phyloP scores from a whole-genome alignment of 37 sponge, comb jelly and placozoan genomes.

The Theonella swinhoei region DNA sequence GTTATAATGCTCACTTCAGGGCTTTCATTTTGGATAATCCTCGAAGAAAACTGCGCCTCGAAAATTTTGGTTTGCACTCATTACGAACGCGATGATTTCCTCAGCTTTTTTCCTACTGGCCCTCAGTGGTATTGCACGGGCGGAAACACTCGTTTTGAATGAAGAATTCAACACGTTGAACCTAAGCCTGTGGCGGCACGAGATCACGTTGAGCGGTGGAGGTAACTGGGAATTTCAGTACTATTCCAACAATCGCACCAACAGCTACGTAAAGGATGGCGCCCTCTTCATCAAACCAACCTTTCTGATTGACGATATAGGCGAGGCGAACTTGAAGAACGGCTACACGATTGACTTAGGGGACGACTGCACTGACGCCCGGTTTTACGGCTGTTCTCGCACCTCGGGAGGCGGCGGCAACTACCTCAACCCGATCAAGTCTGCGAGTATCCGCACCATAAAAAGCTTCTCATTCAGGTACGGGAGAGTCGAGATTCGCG shows the following conservation, averaged over 20 bases:
- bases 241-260: constrained; percentile 68
- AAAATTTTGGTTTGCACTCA: too few species aligned
- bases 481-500: constrained; percentile 70
- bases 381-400: constrained; percentile 66
- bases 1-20: too few species aligned
- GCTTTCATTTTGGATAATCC: too few species aligned
- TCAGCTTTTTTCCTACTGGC: too few species aligned
- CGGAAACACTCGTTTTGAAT: constrained; percentile 42
- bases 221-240: constrained; percentile 77
- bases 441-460: constrained; percentile 66
- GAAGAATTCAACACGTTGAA: constrained; percentile 71
- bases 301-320: constrained; percentile 67
- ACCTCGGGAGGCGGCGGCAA: constrained; percentile 68
- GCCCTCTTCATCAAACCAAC: constrained; percentile 70
- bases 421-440: constrained; percentile 74
- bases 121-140: too few species aligned
- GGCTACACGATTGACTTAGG: constrained; percentile 62
- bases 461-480: constrained; percentile 71
- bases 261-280: constrained; percentile 75
- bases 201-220: constrained; percentile 68
- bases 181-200: constrained; percentile 67
- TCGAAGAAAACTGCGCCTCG: too few species aligned
- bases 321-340: constrained; percentile 47
- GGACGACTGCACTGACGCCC: constrained; percentile 68
- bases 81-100: too few species aligned